These are phyloP conservation scores for Cephus nigrinus DNA, from an alignment of 2,888 invertebrate genomes.

Conservation along the genomic window DNA sequence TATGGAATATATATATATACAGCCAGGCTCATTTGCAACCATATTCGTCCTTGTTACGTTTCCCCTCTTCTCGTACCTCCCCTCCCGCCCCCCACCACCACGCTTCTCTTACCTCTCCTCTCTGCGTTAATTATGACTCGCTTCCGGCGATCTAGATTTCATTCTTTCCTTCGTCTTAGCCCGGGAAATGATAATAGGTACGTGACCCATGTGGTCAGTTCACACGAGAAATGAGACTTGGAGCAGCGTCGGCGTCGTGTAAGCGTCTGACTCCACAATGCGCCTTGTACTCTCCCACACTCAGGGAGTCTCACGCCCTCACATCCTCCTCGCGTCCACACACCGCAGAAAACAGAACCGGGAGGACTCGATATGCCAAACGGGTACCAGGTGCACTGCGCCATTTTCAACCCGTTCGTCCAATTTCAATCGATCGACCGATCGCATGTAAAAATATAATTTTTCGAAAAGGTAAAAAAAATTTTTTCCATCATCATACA, in stretches of 20 bases:
- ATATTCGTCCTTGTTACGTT: not conserved
- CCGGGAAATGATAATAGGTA: constrained; percentile 66
- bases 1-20: too few species aligned
- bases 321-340: constrained; percentile 57
- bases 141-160: constrained; percentile 68
- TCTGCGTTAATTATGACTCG: constrained; percentile 65
- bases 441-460: too few species aligned
- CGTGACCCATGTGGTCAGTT: constrained; percentile 67
- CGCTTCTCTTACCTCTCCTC: constrained; percentile 26
- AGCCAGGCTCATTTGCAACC: not conserved
- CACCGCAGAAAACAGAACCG: constrained; percentile 13
- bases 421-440: too few species aligned
- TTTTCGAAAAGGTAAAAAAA: too few species aligned
- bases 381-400: too few species aligned
- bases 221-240: constrained; percentile 64
- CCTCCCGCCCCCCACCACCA: constrained; percentile 26
- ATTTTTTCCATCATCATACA: too few species aligned
- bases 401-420: too few species aligned
- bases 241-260: constrained; percentile 21
- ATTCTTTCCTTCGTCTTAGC: constrained; percentile 59
- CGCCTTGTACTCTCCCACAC: constrained; percentile 66
- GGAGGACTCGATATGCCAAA: too few species aligned
- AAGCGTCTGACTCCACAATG: constrained; percentile 54
- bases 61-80: constrained; percentile 21
- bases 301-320: constrained; percentile 66